Conservation (phyloP, 2,888 invertebrate species). For the Biston betularia region DNA sequence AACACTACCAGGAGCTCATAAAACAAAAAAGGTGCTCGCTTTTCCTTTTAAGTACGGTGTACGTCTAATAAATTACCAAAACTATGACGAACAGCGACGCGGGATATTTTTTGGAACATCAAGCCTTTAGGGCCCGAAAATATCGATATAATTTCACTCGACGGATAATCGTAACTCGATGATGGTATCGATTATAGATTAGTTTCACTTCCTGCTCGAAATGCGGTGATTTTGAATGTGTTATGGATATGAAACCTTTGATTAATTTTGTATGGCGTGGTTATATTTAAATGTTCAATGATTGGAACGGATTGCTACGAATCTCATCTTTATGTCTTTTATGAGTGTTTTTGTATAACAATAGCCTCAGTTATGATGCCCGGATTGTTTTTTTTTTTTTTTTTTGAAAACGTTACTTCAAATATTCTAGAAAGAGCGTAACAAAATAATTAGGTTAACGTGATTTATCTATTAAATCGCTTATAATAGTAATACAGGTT, state of each 20-base stretch:
- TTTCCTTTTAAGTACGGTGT: constrained; percentile 52
- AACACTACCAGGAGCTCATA: constrained; percentile 43
- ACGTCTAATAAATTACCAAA: constrained; percentile 59
- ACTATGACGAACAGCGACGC: constrained; percentile 61
- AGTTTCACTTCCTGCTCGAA: constrained; percentile 64
- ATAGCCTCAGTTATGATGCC: constrained; percentile 1
- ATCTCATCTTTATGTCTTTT: neutral
- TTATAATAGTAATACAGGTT: no score
- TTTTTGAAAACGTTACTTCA: no score
- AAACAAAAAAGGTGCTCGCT: constrained; percentile 55
- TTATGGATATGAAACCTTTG: constrained; percentile 22
- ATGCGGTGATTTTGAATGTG: constrained; percentile 32
- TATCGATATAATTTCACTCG: constrained; percentile 30
- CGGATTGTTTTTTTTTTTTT: neutral
- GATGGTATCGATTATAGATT: constrained; percentile 58
- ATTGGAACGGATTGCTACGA: constrained; percentile 24
- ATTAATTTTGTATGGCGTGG: constrained; percentile 29
- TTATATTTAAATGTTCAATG: constrained; percentile 17
- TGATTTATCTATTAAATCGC: no score
- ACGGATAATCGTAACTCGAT: constrained; percentile 27
- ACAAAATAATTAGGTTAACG: no score
- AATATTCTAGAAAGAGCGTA: no score
- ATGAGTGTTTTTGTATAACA: neutral
- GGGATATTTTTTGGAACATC: constrained; percentile 51
- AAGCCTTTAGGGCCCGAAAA: constrained; percentile 18